phyloP scores from a whole-genome alignment of 2,113 vertebrate species.

The Desmodus rotundus region DNA sequence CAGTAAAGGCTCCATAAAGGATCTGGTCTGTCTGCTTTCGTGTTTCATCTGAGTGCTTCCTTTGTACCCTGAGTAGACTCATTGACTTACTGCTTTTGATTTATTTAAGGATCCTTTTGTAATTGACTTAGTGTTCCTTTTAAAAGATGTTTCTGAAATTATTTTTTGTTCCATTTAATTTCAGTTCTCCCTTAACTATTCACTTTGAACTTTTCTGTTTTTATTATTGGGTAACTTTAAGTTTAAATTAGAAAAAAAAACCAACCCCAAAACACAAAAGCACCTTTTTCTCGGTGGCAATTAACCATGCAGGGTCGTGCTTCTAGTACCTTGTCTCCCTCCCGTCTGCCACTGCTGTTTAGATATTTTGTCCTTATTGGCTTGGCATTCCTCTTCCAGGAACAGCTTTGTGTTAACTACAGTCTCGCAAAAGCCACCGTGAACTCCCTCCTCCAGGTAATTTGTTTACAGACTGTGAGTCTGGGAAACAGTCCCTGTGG shows the following conservation, averaged over 20 bases:
- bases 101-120: conserved; percentile 49
- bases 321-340: background rate
- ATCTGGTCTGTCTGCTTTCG: background rate
- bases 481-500: background rate
- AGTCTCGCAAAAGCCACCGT: background rate
- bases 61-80: conserved; percentile 23
- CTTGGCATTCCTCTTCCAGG: background rate
- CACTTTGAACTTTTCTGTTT: conserved; percentile 41
- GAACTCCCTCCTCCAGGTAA: background rate
- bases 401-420: background rate
- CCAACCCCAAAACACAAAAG: background rate
- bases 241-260: too few species aligned
- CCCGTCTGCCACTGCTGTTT: background rate
- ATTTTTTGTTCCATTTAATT: conserved; percentile 35
- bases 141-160: conserved; percentile 30
- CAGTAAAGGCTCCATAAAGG: background rate
- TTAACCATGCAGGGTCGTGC: background rate
- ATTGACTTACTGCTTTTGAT: conserved; percentile 17
- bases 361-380: background rate
- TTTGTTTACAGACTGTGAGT: background rate
- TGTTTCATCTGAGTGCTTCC: conserved; percentile 9
- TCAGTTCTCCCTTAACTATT: background rate
- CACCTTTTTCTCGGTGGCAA: background rate
- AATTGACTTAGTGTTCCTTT: conserved; percentile 35
- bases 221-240: background rate